Percentiles rank a stretch among this genome's conserved stretches.
phyloP scores from a whole-genome alignment of 2,113 vertebrate genomes.

The Myxocyprinus asiaticus region DNA sequence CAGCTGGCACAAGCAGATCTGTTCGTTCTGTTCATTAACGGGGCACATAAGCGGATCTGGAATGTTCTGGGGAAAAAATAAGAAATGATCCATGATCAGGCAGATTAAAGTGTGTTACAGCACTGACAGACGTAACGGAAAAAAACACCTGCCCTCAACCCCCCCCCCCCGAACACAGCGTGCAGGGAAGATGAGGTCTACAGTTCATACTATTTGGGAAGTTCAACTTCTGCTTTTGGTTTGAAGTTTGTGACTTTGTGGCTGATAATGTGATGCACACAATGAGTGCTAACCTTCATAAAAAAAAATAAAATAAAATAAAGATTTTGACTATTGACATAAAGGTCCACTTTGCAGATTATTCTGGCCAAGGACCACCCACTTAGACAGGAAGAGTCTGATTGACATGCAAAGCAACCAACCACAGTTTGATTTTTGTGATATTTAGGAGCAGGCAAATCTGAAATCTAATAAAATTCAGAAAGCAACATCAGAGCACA shows the following conservation, averaged over 20 bases:
- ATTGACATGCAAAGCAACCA: too few species aligned
- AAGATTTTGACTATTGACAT: too few species aligned
- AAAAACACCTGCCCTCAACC: background rate
- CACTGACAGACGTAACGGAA: background rate
- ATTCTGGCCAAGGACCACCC: too few species aligned
- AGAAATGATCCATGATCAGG: background rate
- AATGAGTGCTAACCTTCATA: too few species aligned
- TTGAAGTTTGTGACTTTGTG: conserved; percentile 2
- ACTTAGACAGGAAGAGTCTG: too few species aligned
- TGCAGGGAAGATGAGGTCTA: conserved; percentile 16
- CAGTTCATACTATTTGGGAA: background rate
- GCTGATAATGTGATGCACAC: background rate
- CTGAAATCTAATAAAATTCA: too few species aligned
- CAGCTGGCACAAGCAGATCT: background rate
- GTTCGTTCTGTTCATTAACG: background rate
- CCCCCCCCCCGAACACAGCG: background rate
- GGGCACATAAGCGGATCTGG: background rate
- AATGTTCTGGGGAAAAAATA: background rate
- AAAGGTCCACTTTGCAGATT: too few species aligned
- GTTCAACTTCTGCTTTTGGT: conserved; percentile 36
- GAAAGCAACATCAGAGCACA: too few species aligned
- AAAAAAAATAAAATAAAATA: background rate
- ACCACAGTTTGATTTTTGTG: too few species aligned
- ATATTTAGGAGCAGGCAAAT: too few species aligned
- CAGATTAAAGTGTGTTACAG: background rate